A percentile compares a stretch with the other conserved stretches of the same genome.
phyloP scores from a whole-genome alignment of 2,888 invertebrate genomes.

The Rhorus exstirpatorius region DNA sequence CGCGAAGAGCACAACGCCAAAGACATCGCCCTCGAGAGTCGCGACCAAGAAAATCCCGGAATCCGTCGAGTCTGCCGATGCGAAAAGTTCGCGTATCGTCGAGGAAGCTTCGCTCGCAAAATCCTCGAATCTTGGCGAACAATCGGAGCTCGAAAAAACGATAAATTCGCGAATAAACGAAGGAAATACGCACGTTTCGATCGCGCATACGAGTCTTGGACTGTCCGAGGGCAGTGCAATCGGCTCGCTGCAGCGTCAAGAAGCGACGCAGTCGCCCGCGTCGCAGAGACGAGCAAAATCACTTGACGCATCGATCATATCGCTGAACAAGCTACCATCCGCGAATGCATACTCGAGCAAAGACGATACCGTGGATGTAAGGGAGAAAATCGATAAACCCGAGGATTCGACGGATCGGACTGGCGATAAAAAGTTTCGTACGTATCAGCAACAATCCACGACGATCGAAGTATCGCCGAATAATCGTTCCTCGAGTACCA shows the following conservation, averaged over 20 bases:
- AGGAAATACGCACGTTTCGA: no score
- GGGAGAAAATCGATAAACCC: not conserved
- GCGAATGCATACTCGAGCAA: conserved; percentile 95
- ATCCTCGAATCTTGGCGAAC: no score
- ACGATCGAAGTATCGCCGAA: conserved; percentile 80
- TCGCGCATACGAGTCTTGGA: conserved; percentile 92
- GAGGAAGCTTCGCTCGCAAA: conserved; percentile 83
- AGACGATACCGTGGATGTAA: conserved; percentile 95
- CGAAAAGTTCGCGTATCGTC: conserved; percentile 72
- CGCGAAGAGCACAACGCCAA: conserved; percentile 53
- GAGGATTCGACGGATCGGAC: not conserved
- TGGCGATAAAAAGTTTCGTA: not conserved
- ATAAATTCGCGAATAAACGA: conserved; percentile 88
- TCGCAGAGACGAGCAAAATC: conserved; percentile 93
- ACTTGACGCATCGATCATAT: conserved; percentile 94
- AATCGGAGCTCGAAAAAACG: no score
- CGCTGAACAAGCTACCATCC: conserved; percentile 92
- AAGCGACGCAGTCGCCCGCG: conserved; percentile 92
- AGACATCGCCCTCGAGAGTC: conserved; percentile 69
- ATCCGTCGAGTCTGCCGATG: no score
- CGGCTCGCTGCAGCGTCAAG: conserved; percentile 91
- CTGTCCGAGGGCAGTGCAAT: conserved; percentile 94
- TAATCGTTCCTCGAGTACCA: conserved; percentile 82
- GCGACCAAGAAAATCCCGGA: no score
- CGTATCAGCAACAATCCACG: conserved; percentile 69